phyloP scores from a whole-genome alignment of 2,113 vertebrate genomes.

The Nansenia antarctica region DNA sequence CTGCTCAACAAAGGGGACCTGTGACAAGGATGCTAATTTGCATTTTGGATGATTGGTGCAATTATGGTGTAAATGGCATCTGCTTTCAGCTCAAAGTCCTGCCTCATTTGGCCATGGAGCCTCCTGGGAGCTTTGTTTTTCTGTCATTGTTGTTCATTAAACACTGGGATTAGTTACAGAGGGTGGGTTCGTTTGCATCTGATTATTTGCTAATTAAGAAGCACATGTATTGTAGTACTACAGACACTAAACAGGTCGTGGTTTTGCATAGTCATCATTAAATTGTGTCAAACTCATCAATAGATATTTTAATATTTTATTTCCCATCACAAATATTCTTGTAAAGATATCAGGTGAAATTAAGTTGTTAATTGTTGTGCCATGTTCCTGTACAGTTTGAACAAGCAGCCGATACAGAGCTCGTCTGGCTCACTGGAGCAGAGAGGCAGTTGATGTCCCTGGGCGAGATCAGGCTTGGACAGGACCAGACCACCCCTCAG shows the following conservation, averaged over 20 bases:
- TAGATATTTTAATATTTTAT: background rate
- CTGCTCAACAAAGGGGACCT: constrained; percentile 21
- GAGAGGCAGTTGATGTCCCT: constrained; percentile 87
- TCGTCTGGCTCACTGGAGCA: constrained; percentile 88
- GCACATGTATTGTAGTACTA: background rate
- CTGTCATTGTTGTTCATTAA: constrained; percentile 12
- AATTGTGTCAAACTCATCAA: background rate
- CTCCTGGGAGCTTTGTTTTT: constrained; percentile 9
- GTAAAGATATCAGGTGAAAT: too few relatives aligned
- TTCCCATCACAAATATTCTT: background rate
- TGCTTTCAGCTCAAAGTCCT: constrained; percentile 27
- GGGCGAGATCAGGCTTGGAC: constrained; percentile 91
- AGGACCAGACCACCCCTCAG: constrained; percentile 90
- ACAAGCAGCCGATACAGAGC: constrained; percentile 87
- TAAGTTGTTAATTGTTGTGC: constrained; percentile 55
- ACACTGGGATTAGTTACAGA: constrained; percentile 10
- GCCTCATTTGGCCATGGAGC: constrained; percentile 38
- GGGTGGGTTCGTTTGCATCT: constrained; percentile 37
- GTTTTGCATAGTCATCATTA: background rate
- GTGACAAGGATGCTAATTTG: constrained; percentile 39
- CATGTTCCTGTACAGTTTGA: constrained; percentile 85
- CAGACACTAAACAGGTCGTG: background rate
- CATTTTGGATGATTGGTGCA: constrained; percentile 9
- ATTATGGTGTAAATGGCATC: constrained; percentile 30
- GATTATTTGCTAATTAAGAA: constrained; percentile 26